Evolutionary conservation across 2,113 vertebrate genomes (phyloP).

Genomic region (Serilophus lunatus): DNA sequence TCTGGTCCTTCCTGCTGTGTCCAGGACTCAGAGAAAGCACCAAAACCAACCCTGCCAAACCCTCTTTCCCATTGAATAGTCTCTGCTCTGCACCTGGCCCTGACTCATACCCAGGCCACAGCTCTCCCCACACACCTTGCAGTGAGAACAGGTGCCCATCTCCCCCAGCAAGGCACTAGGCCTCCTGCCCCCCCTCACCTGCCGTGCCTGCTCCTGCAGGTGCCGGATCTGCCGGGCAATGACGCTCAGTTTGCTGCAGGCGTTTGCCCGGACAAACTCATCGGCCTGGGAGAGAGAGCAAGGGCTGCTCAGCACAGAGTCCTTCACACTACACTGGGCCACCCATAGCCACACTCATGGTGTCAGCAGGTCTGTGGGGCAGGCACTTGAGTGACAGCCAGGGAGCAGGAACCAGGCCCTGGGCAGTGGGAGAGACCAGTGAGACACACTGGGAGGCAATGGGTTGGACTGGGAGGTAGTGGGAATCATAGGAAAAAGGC

Average conservation of each 20-base stretch:
- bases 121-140: not conserved
- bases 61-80: not conserved
- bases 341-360: rapidly evolving
- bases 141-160: not conserved
- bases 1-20: not conserved
- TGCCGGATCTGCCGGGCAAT: slow-evolving; percentile 92
- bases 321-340: rapidly evolving
- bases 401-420: not conserved
- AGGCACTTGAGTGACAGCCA: rapidly evolving
- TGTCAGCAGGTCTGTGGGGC: rapidly evolving
- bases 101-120: not conserved
- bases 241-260: slow-evolving; percentile 85
- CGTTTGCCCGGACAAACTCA: slow-evolving; percentile 88
- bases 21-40: not conserved
- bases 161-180: not conserved
- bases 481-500: not conserved
- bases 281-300: slow-evolving; percentile 75
- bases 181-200: slow-evolving; percentile 68
- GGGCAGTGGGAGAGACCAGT: not conserved
- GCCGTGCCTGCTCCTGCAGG: slow-evolving; percentile 90
- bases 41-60: not conserved
- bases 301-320: not conserved
- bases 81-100: not conserved
- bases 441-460: not conserved
- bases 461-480: not conserved